Base-by-base conservation (phyloP, 1,140 invertebrate species). In the Conus betulinus region DNA sequence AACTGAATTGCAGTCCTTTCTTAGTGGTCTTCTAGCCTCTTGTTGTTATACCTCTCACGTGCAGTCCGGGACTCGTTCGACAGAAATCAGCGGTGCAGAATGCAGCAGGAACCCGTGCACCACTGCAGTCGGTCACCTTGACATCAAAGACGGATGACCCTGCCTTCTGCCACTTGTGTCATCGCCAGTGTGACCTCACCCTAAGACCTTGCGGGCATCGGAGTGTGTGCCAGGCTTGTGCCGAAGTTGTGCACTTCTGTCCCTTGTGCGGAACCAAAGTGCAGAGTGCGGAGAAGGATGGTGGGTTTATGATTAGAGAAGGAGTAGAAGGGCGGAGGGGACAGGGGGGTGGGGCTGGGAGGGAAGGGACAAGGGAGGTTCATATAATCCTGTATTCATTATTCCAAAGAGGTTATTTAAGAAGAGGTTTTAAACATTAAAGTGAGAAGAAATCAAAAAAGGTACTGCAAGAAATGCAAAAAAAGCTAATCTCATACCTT, bases 121-220 rank as follows among this genome's bases (percentile, higher is more conserved):
- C 52, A 0, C 8, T 11, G 57, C 39, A 27, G 23, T 76, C 85
- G 0, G 3, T 8, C 51, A 57, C 51, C 53, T n/a, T 78, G 85
- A 87, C 74, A 5, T 79, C 74, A 78, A 52, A 55, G 71, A 27
- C 25, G 5, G 74, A 57, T 20, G 71, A 79, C 67, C 57, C 20
- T 53, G 11, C 57, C 11, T 8, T 51, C 23, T 87, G 85, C 25
- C 7, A 3, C 23, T 20, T n/a, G 74, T 87, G 85, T 74, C 27
- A 52, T 6, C 20, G 51, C 10, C 23, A 11, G 51, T 15, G 71
- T 57, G 71, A 87, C 74, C 71, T 57, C 39, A 55, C 52, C 20
- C 51, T 76, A 6, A 57, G 17, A 51, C 74, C 85, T 20, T 87
- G 85, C 74, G 85, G 85, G 4, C 85, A 87, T 17, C 39, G 13